Evolutionary conservation across 2,888 invertebrate genomes (phyloP), one percentile per base, ranked within the genome.

Genomic region (Augiades crinisus): DNA sequence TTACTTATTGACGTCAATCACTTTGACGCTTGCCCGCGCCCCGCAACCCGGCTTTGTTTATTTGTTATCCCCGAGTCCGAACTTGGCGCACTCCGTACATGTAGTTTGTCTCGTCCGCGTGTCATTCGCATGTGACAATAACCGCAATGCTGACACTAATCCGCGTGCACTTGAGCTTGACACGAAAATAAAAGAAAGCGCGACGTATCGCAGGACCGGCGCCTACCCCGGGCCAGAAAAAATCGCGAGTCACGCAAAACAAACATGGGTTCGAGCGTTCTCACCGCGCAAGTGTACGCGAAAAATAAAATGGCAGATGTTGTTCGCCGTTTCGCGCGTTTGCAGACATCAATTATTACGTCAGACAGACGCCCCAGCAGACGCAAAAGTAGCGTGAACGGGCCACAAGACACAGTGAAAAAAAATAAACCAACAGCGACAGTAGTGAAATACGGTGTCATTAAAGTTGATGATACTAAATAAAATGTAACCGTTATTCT

Each of bases 171-270:
- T 66, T 65, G 66, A 60, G 67, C 69, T 63, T 68, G 73, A 72
- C 74, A 74, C 67, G 63, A 65, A 75, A 75, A 77, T 71, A 76
- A 81, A 81, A 81, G 78, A 75, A 80, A 78, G 76, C 72, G 68
- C 68, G 70, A 71, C 65, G 68, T 72, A 68, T 72, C 66, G 59
- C 64, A 59, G 58, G 59, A 57, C 66, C 57, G 56, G 47, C 60
- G 57, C 57, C 55, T 58, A 56, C 58, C 53, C 16, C 56, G 55
- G 59, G 57, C 53, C 45, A 57, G 33, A 54, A 57, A 60, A 58
- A 41, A 56, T 61, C 57, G 59, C 68, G 64, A 65, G 53, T 67
- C 67, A 67, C 62, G 55, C 55, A 43, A 50, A 36, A 46, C 16
- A 34, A 46, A 46, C 17, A 36, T 17, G 24, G 22, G 16, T 7